These are phyloP conservation scores for Triplophysa tibetana DNA, from an alignment of 2,113 vertebrate genomes.

Conservation along the genomic window DNA sequence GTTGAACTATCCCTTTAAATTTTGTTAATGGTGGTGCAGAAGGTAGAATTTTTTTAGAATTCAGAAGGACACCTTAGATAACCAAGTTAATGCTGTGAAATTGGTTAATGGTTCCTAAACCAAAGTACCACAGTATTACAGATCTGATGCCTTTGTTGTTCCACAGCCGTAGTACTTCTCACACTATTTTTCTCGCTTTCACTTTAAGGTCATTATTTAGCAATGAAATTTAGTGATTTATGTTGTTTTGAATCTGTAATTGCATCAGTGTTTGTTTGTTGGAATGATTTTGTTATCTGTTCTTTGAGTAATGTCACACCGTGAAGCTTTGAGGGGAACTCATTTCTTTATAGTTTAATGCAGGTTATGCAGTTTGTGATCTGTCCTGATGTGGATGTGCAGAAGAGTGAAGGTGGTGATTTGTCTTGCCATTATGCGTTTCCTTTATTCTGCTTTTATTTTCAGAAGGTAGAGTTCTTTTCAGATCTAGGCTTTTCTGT, in stretches of 20 bases:
- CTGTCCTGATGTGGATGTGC: not conserved
- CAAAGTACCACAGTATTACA: not conserved
- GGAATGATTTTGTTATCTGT: not conserved
- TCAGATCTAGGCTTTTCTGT: conserved; percentile 1
- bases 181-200: too few relatives aligned
- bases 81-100: too few relatives aligned
- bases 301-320: not conserved
- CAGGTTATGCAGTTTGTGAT: not conserved
- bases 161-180: too few relatives aligned
- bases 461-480: not conserved
- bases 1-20: too few relatives aligned
- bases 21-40: too few relatives aligned
- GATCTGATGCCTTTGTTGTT: too few relatives aligned
- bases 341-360: not conserved
- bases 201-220: not conserved
- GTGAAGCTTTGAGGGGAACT: not conserved
- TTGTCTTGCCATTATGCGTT: conserved; percentile 9
- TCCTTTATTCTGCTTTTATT: conserved; percentile 22
- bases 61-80: too few relatives aligned
- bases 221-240: not conserved
- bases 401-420: conserved; percentile 16
- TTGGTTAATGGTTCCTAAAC: too few relatives aligned
- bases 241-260: not conserved
- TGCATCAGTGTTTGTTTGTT: not conserved
- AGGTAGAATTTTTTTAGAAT: too few relatives aligned